Percentiles rank a stretch among this genome's conserved stretches.
phyloP scores from a whole-genome alignment of 2,113 vertebrate genomes.

The Morone chrysops region DNA sequence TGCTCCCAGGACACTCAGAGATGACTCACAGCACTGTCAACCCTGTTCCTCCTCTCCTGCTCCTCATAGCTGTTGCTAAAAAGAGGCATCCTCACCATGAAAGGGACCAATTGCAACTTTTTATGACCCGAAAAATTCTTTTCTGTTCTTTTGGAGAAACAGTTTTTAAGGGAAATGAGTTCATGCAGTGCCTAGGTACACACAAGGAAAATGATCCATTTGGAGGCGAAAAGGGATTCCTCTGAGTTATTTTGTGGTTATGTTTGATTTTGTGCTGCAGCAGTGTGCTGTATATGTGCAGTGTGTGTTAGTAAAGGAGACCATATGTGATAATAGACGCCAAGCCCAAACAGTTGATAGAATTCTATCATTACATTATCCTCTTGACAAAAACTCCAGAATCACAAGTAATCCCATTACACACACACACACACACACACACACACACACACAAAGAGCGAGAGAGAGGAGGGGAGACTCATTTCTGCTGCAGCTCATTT shows the following conservation, averaged over 20 bases:
- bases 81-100: constrained; percentile 32
- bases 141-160: constrained; percentile 36
- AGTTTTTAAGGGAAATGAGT: constrained; percentile 44
- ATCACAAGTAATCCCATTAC: constrained; percentile 7
- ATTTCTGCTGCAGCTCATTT: constrained; percentile 77
- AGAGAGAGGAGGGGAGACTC: constrained; percentile 35
- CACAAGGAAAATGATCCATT: constrained; percentile 52
- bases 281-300: constrained; percentile 1
- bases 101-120: constrained; percentile 42
- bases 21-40: constrained; percentile 62
- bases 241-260: constrained; percentile 48
- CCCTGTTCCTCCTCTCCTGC: constrained; percentile 11
- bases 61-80: constrained; percentile 12
- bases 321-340: constrained; percentile 46
- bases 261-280: constrained; percentile 56
- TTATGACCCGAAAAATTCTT: constrained; percentile 17
- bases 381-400: constrained; percentile 30
- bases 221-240: constrained; percentile 53
- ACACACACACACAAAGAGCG: background rate
- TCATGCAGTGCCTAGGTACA: constrained; percentile 43
- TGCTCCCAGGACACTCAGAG: constrained; percentile 34
- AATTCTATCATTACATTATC: constrained; percentile 49
- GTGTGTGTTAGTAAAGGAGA: constrained; percentile 22
- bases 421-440: background rate
- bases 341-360: constrained; percentile 35